These are phyloP conservation scores for Dunckerocampus dactyliophorus DNA, from an alignment of 2,113 vertebrate genomes.

Conservation along the genomic window DNA sequence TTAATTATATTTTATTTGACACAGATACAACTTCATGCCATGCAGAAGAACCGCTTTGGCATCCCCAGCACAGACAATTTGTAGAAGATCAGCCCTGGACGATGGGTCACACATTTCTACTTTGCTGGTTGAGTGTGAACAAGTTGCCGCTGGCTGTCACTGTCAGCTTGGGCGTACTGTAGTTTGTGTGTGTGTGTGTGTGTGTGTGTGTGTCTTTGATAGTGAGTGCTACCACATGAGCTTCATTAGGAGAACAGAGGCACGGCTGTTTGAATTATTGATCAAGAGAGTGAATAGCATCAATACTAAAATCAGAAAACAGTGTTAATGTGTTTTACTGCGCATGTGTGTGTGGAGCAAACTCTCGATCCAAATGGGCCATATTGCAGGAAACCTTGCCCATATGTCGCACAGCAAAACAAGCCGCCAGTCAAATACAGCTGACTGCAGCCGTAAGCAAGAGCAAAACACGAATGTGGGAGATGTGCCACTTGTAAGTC, in stretches of 20 bases:
- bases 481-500: constrained; percentile 5
- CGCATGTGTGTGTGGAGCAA: background rate
- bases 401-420: constrained; percentile 28
- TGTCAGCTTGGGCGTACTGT: constrained; percentile 15
- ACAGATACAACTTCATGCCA: background rate
- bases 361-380: constrained; percentile 22
- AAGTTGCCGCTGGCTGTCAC: constrained; percentile 16
- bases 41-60: constrained; percentile 11
- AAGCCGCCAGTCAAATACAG: constrained; percentile 32
- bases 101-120: constrained; percentile 15
- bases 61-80: constrained; percentile 17
- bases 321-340: constrained; percentile 28
- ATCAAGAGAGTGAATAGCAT: constrained; percentile 56
- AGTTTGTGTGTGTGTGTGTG: background rate
- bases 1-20: constrained; percentile 8
- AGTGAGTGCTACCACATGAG: constrained; percentile 12
- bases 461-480: background rate
- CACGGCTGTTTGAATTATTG: constrained; percentile 58
- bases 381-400: constrained; percentile 38
- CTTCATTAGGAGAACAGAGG: constrained; percentile 39
- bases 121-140: constrained; percentile 33
- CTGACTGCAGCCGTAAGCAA: constrained; percentile 20
- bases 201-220: constrained; percentile 4
- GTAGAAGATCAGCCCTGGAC: constrained; percentile 18
- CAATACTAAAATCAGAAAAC: constrained; percentile 40